Evolutionary conservation across 2,888 invertebrate species (phyloP).

Genomic region (Rhyacophila evoluta): DNA sequence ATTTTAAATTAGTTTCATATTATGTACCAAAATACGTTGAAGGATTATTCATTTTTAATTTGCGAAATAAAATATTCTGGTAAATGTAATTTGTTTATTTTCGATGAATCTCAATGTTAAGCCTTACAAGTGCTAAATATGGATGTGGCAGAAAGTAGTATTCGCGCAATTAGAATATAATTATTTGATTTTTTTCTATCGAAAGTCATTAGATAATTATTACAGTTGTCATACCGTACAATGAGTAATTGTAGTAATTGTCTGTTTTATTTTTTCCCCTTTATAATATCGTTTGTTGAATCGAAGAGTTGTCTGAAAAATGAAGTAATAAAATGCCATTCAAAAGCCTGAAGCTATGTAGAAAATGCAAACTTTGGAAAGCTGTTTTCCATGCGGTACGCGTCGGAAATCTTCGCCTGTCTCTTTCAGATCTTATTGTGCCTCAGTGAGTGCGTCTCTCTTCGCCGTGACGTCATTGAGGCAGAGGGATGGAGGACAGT

Average conservation of each 20-base stretch:
- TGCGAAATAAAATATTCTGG: no score
- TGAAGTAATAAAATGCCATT: not conserved
- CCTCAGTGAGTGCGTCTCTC: slow-evolving; percentile 33
- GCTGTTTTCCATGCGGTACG: slow-evolving; percentile 28
- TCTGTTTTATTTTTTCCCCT: not conserved
- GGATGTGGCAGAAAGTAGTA: not conserved
- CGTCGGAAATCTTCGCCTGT: slow-evolving; percentile 38
- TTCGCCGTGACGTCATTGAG: slow-evolving; percentile 50
- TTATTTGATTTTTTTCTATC: not conserved
- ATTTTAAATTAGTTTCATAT: no score
- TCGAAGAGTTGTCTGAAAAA: not conserved
- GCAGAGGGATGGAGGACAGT: not conserved
- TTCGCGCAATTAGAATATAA: not conserved
- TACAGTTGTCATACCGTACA: not conserved
- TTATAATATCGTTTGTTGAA: not conserved
- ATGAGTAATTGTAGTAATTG: not conserved
- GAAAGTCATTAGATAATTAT: not conserved
- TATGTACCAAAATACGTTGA: no score
- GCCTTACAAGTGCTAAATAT: no score
- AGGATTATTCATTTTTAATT: no score
- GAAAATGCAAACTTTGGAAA: slow-evolving; percentile 41
- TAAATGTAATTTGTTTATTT: no score
- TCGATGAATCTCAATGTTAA: no score
- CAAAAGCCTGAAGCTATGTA: not conserved
- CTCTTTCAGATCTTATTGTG: not conserved